Conservation (phyloP, 2,113 vertebrate species). For the Poicephalus gulielmi region DNA sequence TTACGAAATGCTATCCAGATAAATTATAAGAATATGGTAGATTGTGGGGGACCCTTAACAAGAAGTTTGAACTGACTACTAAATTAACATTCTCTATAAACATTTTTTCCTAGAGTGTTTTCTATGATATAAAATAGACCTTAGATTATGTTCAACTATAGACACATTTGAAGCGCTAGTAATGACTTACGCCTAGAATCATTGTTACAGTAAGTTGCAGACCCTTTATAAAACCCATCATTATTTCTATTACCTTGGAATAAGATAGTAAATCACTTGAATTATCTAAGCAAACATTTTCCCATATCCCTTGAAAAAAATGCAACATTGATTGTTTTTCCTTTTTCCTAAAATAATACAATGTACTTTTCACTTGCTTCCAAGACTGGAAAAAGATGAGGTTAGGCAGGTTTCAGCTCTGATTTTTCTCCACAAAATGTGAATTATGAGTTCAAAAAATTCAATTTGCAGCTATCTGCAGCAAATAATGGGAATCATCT, state of each 20-base stretch:
- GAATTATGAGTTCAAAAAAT: constrained; percentile 49
- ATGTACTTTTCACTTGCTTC: not conserved
- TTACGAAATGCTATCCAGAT: not conserved
- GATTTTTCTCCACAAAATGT: not conserved
- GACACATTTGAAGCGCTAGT: not conserved
- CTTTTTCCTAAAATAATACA: not conserved
- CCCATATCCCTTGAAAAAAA: not conserved
- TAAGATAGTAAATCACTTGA: not conserved
- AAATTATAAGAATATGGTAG: not conserved
- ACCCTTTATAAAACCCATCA: not conserved
- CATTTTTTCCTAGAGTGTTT: not conserved
- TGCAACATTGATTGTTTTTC: not conserved
- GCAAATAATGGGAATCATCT: constrained; percentile 68
- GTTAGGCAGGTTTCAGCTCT: not conserved
- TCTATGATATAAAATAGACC: not conserved
- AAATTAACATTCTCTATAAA: not conserved
- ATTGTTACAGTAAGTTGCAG: not conserved
- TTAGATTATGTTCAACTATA: not conserved
- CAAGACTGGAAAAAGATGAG: not conserved
- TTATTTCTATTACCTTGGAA: not conserved
- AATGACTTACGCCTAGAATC: not conserved
- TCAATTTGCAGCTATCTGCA: constrained; percentile 53
- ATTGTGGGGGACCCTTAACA: not conserved
- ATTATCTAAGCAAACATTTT: not conserved
- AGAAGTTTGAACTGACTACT: not conserved